Base-by-base conservation (phyloP, 2,113 vertebrate genomes). In the Esox niger region DNA sequence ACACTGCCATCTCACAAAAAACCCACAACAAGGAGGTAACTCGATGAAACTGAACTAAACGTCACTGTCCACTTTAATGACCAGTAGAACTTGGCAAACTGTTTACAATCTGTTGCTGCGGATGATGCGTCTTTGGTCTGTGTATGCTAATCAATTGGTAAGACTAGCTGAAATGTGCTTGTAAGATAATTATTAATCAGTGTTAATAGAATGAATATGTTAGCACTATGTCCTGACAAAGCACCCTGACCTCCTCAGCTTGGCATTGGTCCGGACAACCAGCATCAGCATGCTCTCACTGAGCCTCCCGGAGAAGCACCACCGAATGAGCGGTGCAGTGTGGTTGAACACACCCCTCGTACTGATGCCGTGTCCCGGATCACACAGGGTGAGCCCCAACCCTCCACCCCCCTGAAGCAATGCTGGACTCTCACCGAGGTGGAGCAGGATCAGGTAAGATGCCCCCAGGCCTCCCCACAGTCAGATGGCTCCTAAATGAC, bases 1-100 rank as follows among this genome's bases (percentile, higher is more conserved):
- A 52, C 70, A 61, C 35, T 11, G 62, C 57, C 71, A 59, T 33
- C 15, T 64, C 57, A 29, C 26, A 59, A 23, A 76, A 72, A 84
- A 62, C 72, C 13, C 38, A 17, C 13, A 43, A 43, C 38, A 43
- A 66, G 13, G 65, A 79, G 89, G 90, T 91, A 85, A 57, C 62
- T 46, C 66, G 56, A 43, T 4, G 10, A 52, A 64, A 63, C 67
- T 62, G n/a, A 29, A 66, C n/a, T 27, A 23, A 66, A 21, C 64
- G 46, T 64, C 26, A 52, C 64, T 32, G 4, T 69, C 62, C 71
- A 56, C n/a, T 54, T 62, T 79, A 20, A 80, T 65, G 25, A 29
- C 26, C 2, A 29, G 27, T 11, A 26, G 4, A 4, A 10, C 54
- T 56, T 56, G 21, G 26, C 25, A 4, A 26, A 56, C 23, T 23